Conservation (phyloP, 2,113 vertebrate genomes). For the Cacatua alba region DNA sequence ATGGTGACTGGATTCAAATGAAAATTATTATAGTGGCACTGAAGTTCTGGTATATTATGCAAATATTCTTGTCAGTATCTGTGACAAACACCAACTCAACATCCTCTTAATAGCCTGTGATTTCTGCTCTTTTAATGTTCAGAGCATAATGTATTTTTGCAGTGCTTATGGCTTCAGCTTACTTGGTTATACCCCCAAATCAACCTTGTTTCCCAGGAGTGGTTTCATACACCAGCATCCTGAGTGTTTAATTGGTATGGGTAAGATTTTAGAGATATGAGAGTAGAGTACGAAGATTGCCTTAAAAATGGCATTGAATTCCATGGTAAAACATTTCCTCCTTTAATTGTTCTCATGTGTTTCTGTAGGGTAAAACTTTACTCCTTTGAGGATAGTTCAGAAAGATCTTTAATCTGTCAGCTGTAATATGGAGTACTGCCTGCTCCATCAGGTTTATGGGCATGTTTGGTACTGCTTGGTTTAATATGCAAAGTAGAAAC, state of each 20-base stretch:
- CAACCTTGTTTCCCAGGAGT: neutral
- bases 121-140: neutral
- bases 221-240: neutral
- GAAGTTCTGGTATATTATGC: neutral
- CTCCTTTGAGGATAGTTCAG: neutral
- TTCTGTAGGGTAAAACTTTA: neutral
- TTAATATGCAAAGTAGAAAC: neutral
- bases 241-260: neutral
- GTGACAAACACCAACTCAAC: neutral
- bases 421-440: neutral
- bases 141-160: neutral
- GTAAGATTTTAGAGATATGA: neutral
- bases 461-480: accelerated
- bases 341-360: neutral
- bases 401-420: neutral
- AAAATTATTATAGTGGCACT: neutral
- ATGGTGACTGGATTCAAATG: neutral
- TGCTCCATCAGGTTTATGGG: neutral
- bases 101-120: neutral
- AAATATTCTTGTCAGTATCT: neutral
- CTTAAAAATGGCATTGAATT: neutral
- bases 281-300: neutral
- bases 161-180: neutral
- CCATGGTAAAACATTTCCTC: neutral
- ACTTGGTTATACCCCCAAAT: neutral